phyloP scores from a whole-genome alignment of 1,140 invertebrate species.

The Ceratitis capitata region DNA sequence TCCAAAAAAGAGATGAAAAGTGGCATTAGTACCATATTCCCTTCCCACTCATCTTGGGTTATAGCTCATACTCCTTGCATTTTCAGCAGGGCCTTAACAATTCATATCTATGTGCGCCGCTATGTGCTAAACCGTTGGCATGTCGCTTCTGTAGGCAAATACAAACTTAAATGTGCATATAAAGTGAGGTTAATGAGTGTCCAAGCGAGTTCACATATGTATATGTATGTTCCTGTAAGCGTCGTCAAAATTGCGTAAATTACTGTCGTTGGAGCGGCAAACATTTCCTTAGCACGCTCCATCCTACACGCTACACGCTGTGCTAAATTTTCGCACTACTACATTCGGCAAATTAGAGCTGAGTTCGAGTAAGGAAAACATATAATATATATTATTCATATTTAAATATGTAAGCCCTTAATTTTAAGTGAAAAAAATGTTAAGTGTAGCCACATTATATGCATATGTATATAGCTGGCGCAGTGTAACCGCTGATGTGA shows the following conservation, averaged over 20 bases:
- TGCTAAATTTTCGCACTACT: not conserved
- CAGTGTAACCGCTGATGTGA: no score
- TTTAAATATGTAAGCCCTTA: no score
- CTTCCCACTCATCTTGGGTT: no score
- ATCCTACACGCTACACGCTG: not conserved
- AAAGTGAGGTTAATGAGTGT: constrained; percentile 40
- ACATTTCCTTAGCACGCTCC: not conserved
- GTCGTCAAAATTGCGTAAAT: constrained; percentile 10
- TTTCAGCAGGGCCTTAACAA: no score
- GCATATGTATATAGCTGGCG: no score
- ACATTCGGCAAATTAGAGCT: not conserved
- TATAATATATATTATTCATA: no score
- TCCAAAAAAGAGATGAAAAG: no score
- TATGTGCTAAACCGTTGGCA: not conserved
- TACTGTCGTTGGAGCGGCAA: not conserved
- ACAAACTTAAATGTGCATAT: constrained; percentile 38
- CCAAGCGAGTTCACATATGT: constrained; percentile 31
- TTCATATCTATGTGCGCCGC: not conserved
- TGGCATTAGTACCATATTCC: no score
- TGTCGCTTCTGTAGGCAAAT: not conserved
- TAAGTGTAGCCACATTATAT: no score
- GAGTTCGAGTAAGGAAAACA: not conserved
- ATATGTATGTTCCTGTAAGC: no score
- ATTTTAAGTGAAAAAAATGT: no score
- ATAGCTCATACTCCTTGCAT: no score